Conservation (phyloP, 2,113 vertebrate genomes). For the Hydrochoerus hydrochaeris region DNA sequence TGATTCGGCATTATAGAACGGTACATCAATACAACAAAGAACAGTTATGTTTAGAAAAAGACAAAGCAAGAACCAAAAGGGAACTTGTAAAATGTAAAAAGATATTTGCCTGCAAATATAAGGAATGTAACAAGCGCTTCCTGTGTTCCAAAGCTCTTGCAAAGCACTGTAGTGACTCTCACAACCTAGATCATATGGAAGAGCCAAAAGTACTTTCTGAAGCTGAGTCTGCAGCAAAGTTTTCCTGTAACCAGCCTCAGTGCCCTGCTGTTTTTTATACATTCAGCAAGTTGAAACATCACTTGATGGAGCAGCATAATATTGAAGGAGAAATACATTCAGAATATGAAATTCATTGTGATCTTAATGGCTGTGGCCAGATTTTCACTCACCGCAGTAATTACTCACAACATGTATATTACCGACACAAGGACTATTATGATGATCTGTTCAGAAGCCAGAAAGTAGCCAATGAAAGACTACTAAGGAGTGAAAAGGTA, state of each 20-base stretch:
- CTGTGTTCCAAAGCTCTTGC: slow-evolving; percentile 88
- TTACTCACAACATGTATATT: slow-evolving; percentile 93
- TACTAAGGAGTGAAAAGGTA: slow-evolving; percentile 78
- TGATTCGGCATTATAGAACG: slow-evolving; percentile 94
- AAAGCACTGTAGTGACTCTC: slow-evolving; percentile 90
- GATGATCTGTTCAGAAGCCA: slow-evolving; percentile 86
- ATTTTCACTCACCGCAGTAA: slow-evolving; percentile 91
- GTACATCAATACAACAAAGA: slow-evolving; percentile 96
- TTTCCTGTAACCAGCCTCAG: slow-evolving; percentile 92
- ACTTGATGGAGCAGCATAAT: slow-evolving; percentile 89
- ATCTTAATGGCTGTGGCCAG: slow-evolving; percentile 92
- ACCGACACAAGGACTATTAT: slow-evolving; percentile 91
- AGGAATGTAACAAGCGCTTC: slow-evolving; percentile 91
- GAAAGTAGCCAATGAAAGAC: slow-evolving; percentile 83
- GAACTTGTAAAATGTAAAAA: slow-evolving; percentile 91
- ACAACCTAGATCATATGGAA: slow-evolving; percentile 85
- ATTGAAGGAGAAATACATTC: slow-evolving; percentile 86
- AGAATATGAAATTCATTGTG: slow-evolving; percentile 91
- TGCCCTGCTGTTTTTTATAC: slow-evolving; percentile 93
- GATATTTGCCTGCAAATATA: slow-evolving; percentile 90
- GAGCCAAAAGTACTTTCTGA: slow-evolving; percentile 87
- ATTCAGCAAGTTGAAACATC: slow-evolving; percentile 93
- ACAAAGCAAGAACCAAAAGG: slow-evolving; percentile 90
- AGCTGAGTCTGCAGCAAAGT: slow-evolving; percentile 86
- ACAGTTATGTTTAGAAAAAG: slow-evolving; percentile 94